phyloP scores from a whole-genome alignment of 92 coral and sea anemone genomes.

The Siderastrea radians region DNA sequence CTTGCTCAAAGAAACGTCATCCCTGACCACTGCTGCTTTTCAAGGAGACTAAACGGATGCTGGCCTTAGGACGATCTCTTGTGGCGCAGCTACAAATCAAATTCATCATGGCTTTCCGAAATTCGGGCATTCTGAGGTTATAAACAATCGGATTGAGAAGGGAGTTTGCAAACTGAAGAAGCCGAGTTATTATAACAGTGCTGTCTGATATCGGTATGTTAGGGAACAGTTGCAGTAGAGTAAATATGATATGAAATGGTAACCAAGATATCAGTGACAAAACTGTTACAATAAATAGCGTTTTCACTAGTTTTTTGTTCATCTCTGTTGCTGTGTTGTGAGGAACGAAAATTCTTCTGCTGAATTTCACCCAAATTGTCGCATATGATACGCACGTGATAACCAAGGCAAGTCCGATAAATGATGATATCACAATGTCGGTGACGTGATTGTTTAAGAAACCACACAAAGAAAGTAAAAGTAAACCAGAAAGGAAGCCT shows the following conservation, averaged over 20 bases:
- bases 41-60: neutral
- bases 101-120: neutral
- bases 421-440: neutral
- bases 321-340: neutral
- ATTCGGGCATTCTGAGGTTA: conserved; percentile 20
- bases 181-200: neutral
- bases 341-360: neutral
- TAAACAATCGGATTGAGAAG: conserved; percentile 14
- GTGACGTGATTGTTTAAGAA: neutral
- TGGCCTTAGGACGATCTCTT: neutral
- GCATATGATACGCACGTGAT: conserved; percentile 21
- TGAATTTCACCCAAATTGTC: conserved; percentile 11
- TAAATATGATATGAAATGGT: neutral
- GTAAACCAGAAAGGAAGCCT: conserved; percentile 3
- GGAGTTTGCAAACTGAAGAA: conserved; percentile 25
- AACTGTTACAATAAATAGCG: neutral
- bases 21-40: neutral
- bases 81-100: neutral
- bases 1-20: too few species aligned
- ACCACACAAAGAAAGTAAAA: neutral
- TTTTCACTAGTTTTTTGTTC: conserved; percentile 4
- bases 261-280: conserved; percentile 2
- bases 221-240: neutral
- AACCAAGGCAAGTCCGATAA: conserved; percentile 21
- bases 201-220: neutral